phyloP scores from a whole-genome alignment of 2,113 vertebrate genomes.

The Chionodraco myersi region DNA sequence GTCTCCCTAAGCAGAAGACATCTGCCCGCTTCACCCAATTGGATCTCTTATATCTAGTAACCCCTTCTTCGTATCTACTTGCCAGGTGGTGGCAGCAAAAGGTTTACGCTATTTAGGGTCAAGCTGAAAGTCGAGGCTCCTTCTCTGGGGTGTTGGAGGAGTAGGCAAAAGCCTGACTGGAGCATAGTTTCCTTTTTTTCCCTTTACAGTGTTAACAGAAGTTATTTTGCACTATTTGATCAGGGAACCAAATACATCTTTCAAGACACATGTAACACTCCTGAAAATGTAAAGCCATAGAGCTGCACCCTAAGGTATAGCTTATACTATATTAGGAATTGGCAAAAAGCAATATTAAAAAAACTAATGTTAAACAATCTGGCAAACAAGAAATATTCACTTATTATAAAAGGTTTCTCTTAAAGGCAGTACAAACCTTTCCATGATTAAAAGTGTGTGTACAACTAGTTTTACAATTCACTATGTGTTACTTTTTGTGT shows the following conservation, averaged over 20 bases:
- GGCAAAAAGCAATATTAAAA: neutral
- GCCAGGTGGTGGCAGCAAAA: constrained; percentile 69
- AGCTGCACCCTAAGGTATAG: neutral
- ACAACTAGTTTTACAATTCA: neutral
- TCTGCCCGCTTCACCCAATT: constrained; percentile 60
- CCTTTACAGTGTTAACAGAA: neutral
- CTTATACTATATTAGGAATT: neutral
- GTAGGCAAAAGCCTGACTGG: constrained; percentile 31
- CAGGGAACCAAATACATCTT: neutral
- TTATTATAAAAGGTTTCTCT: neutral
- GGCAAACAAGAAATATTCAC: neutral
- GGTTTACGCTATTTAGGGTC: constrained; percentile 76
- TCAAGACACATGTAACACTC: neutral
- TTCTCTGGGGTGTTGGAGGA: constrained; percentile 42
- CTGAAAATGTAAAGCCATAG: constrained; percentile 9
- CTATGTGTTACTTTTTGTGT: neutral
- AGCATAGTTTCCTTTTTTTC: neutral
- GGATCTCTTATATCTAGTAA: constrained; percentile 42
- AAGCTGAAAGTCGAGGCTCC: constrained; percentile 77
- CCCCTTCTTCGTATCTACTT: constrained; percentile 60
- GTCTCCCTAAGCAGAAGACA: constrained; percentile 71
- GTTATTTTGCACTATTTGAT: neutral
- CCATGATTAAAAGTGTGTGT: constrained; percentile 4
- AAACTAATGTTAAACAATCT: constrained; percentile 13
- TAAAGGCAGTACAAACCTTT: constrained; percentile 3